Evolutionary conservation across 1,140 invertebrate species (phyloP), one percentile per base, ranked within the genome.

Genomic region (Atta texana): DNA sequence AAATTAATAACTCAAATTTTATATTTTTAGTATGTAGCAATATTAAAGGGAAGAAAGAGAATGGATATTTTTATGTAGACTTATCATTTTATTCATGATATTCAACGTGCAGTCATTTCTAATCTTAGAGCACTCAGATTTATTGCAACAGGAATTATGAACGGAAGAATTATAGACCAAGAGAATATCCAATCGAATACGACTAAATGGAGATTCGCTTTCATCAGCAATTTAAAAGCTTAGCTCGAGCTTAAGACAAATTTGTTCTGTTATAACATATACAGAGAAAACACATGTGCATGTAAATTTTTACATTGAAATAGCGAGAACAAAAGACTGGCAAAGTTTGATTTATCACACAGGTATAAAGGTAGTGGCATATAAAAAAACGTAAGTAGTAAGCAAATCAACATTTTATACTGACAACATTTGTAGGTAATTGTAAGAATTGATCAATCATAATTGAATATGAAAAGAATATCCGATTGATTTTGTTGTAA

Each of bases 101-200:
- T 66, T 66, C 55, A 59, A 31, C 61, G n/a, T 21, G 28, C 39
- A 51, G 6, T 51, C 21, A 24, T 44, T 78, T 66, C 39, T 78
- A 78, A 66, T 78, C 59, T 66, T 31, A n/a, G 59, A 66, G 18
- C 18, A n/a, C 34, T 66, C 28, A 28, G 59, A 78, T 78, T 78
- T 78, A 66, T 78, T 53, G 59, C 59, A 78, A 63, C 57, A 77
- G 75, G 39, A 77, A 78, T 78, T 78, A 66, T 66, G 44, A 44
- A 66, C 39, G 39, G 39, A 78, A 78, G 76, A 66, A 78, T 78
- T 66, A 66, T 64, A 49, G 74, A 63, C 57, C 39, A 14, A 49
- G 44, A 66, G 76, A 78, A 78, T 78, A 78, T 78, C 59, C 44
- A 78, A 49, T 78, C 76, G 61, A 64, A 63, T 16, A 63, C 39